phyloP scores from a whole-genome alignment of 30 jellyfish, hydroid and myxozoan species.

The Rhopilema esculentum region DNA sequence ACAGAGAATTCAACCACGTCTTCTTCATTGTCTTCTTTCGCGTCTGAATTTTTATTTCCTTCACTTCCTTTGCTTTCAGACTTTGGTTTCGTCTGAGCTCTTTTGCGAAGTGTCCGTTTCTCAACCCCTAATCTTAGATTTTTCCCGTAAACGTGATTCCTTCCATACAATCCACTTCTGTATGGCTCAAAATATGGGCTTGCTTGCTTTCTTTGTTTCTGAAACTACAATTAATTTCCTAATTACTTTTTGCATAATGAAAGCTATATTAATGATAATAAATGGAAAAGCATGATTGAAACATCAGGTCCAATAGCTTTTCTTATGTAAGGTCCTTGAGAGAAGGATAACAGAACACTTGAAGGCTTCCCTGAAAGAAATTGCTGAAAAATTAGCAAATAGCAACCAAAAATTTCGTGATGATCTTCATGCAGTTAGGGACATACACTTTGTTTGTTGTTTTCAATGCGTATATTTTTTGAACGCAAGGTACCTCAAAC shows the following conservation, averaged over 20 bases:
- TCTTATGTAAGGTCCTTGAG: too few relatives aligned
- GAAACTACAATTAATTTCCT: background rate
- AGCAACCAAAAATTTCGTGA: too few relatives aligned
- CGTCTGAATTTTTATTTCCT: background rate
- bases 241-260: background rate
- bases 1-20: conserved; percentile 38
- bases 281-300: background rate
- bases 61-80: background rate
- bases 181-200: background rate
- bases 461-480: too few relatives aligned
- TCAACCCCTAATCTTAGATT: background rate
- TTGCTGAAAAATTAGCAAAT: too few relatives aligned
- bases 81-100: background rate
- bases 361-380: too few relatives aligned
- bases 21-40: conserved; percentile 45
- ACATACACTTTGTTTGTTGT: too few relatives aligned
- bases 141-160: background rate
- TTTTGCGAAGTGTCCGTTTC: background rate
- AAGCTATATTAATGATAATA: background rate
- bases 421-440: too few relatives aligned
- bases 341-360: too few relatives aligned
- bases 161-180: background rate
- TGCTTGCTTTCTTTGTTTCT: background rate
- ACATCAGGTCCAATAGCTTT: too few relatives aligned
- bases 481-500: too few relatives aligned